These are phyloP conservation scores for Planiliza haematocheilus DNA, from an alignment of 2,113 vertebrate genomes.

Conservation along the genomic window DNA sequence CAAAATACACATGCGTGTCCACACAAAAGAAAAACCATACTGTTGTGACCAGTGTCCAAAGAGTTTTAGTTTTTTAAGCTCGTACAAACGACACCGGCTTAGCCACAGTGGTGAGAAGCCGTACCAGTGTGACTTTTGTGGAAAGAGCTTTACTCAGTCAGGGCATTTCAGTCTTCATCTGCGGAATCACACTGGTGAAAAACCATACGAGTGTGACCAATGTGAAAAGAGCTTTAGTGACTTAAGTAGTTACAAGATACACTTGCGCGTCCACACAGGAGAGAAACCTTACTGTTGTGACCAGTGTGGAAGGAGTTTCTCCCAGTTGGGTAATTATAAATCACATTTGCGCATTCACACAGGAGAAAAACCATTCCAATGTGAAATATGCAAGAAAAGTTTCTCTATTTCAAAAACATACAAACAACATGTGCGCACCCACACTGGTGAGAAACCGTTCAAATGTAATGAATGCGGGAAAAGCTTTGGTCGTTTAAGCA, in stretches of 20 bases:
- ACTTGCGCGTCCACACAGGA: constrained; percentile 47
- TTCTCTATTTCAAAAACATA: constrained; percentile 52
- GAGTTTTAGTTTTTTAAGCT: constrained; percentile 54
- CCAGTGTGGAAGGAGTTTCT: constrained; percentile 53
- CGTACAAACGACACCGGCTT: constrained; percentile 54
- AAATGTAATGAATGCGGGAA: constrained; percentile 48
- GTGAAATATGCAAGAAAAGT: constrained; percentile 45
- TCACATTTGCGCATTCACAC: constrained; percentile 51
- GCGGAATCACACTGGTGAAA: constrained; percentile 55
- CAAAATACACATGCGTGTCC: constrained; percentile 57
- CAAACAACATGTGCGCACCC: constrained; percentile 42
- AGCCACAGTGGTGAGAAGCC: constrained; percentile 61
- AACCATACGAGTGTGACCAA: constrained; percentile 33
- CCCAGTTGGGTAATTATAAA: constrained; percentile 48
- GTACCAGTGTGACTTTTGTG: constrained; percentile 62
- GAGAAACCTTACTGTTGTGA: constrained; percentile 51
- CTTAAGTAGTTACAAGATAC: constrained; percentile 41
- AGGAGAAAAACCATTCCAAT: constrained; percentile 42
- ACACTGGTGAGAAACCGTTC: constrained; percentile 45
- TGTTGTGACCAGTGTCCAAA: constrained; percentile 57
- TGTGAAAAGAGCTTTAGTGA: constrained; percentile 50
- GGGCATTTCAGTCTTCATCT: constrained; percentile 53
- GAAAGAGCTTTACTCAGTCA: constrained; percentile 55
- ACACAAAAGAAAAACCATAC: constrained; percentile 56
- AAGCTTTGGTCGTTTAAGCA: constrained; percentile 42